These are phyloP conservation scores for Noctua janthe DNA, from an alignment of 2,888 invertebrate genomes.

Conservation along the genomic window DNA sequence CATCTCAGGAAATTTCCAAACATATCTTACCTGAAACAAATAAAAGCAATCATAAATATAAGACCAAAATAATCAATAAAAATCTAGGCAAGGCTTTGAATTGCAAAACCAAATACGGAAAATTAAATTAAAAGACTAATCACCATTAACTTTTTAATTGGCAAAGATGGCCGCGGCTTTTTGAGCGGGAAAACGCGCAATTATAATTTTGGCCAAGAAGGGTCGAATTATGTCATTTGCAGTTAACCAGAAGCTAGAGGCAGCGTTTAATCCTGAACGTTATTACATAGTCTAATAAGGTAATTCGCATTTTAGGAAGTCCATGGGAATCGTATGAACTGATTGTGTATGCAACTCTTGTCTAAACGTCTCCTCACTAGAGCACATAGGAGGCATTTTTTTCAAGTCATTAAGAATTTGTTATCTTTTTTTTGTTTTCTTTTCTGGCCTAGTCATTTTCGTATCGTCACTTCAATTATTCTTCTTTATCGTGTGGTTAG, in stretches of 20 bases:
- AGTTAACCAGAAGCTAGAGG: conserved; percentile 29
- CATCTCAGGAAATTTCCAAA: not conserved
- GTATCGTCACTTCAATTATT: not conserved
- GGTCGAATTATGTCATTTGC: conserved; percentile 50
- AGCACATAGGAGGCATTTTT: not conserved
- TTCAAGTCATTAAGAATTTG: not conserved
- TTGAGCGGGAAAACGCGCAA: conserved; percentile 36
- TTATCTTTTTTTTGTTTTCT: not conserved
- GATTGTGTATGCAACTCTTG: not conserved
- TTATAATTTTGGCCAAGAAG: conserved; percentile 52
- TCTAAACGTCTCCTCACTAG: not conserved
- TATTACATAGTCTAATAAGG: conserved; percentile 18
- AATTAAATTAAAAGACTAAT: not conserved
- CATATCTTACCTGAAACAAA: conserved; percentile 63
- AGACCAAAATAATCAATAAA: not conserved
- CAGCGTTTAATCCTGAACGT: conserved; percentile 4
- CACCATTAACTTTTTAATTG: conserved; percentile 26
- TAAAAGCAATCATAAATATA: conserved; percentile 14
- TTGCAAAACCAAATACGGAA: not conserved
- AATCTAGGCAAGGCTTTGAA: not conserved
- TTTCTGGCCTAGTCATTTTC: not conserved
- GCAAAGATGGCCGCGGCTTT: conserved; percentile 43
- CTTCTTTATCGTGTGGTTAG: too few species aligned
- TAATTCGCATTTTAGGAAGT: not conserved
- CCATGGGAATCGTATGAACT: not conserved